Base-by-base conservation (phyloP, 2,797 vertebrate species). In the Pipistrellus nathusii region DNA sequence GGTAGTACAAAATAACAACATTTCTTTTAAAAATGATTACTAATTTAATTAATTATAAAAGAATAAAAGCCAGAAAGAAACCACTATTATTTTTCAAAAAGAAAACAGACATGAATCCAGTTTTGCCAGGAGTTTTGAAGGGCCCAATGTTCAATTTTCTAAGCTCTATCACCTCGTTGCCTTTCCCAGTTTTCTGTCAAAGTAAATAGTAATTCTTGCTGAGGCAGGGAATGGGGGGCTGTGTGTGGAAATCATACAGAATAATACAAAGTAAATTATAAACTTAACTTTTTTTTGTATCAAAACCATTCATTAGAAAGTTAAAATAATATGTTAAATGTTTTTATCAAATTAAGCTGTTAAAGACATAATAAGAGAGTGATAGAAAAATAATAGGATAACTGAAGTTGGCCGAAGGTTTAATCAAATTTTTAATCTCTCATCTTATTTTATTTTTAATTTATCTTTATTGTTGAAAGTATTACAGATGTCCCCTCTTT, bases 181-280 rank as follows among this genome's bases (percentile, higher is more conserved):
- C 85, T 96, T 96, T 95, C 59, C 68, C 66, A 95, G 87, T 76
- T 94, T 5, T 91, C 46, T 95, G 82, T 96, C 92, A 94, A 88
- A 92, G 46, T 46, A 85, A 94, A 94, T 32, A 68, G 17, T 59
- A 90, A 88, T 6, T 81, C 53, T 71, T 83, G 38, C 53, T 64
- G 76, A 48, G 46, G 76, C 10, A 81, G 59, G 2, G 12, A 6
- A 2, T 62, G 12, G 59, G 27, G 12, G 27, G 2, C 59, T 62
- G 12, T 62, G 27, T 62, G 59, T 62, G 59, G 14, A 30, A 80
- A 64, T 5, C 30, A 44, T 55, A 80, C 41, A 81, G 18, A 90
- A 62, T 25, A 71, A 8, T 32, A 64, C 4, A 73, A 66, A 96
- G 7, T 72, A 82, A 93, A 80, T 84, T 25, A 46, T 77, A 77